Base-by-base conservation (phyloP, 2,113 vertebrate species). In the Eptesicus fuscus region DNA sequence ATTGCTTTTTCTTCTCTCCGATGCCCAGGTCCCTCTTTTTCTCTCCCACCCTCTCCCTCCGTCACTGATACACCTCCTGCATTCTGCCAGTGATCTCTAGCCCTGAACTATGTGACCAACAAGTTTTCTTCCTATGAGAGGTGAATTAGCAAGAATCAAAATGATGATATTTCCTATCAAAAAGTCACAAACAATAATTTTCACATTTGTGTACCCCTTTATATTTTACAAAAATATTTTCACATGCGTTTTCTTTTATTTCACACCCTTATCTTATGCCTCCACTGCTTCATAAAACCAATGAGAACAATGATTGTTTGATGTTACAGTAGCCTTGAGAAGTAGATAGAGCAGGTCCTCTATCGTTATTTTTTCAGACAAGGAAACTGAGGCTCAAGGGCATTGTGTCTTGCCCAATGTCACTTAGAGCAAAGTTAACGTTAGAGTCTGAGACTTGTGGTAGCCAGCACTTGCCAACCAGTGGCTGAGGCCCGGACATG, bases 1-100 rank as follows among this genome's bases (percentile, higher is more conserved):
- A 25, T 63, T 63, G 49, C 88, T 78, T 82, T 94, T 88, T 88
- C 88, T 79, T 63, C 42, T 93, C 28, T 63, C 73, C 42, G 83
- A 20, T 89, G 49, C 20, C 73, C 69, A 59, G 35, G 9, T 67
- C 23, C n/a, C 65, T 86, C 35, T 73, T 91, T 56, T 77, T 63
- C 51, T 74, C 32, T 53, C 22, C 22, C 12, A n/a, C 32, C 9
- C 17, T 9, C 16, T 73, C 74, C 74, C 1, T 71, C 76, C 2
- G 23, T 63, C 47, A 35, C 42, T 51, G 51, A 71, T 44, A 70
- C 6, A 92, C 59, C 7, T 90, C 32, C 61, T 53, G 8, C 82
- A 20, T 61, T 83, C 82, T 85, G 40, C 59, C 61, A 23, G 9
- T 61, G 51, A 47, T 35, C 63, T 91, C 28, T 74, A 83, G 37